Base-by-base conservation (phyloP, 2,113 vertebrate genomes). In the Austrofundulus limnaeus region DNA sequence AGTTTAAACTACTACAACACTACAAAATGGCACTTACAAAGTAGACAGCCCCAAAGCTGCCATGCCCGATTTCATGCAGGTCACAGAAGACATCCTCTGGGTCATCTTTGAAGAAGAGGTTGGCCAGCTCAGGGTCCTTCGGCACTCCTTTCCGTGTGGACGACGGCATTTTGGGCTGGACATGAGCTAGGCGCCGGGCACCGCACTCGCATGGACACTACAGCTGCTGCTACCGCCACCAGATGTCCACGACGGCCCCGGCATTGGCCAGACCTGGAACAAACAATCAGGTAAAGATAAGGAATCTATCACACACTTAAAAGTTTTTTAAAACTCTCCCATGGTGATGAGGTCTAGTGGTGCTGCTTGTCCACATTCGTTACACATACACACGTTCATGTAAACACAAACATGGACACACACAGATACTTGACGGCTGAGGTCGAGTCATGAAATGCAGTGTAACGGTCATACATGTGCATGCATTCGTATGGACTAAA, bases 1-100 rank as follows among this genome's bases (percentile, higher is more conserved):
- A n/a, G n/a, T n/a, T n/a, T n/a, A n/a, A n/a, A n/a, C n/a, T n/a
- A n/a, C n/a, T n/a, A n/a, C n/a, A n/a, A n/a, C n/a, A n/a, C n/a
- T n/a, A n/a, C 4, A 7, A 64, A 46, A 0, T 16, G 2, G n/a
- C 4, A 90, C 93, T 92, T 64, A 94, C 93, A 78, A 94, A 94
- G 74, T 93, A 94, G 56, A 94, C 93, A 1, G 93, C 93, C 51
- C 93, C 93, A 50, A 94, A 94, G 78, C 93, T 94, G 83, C 93
- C 93, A 90, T 94, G 93, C 53, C 93, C 93, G 69, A 94, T 94
- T 83, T 94, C 93, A 8, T 93, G 92, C 56, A 94, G 85, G 82
- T 94, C 93, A 53, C 90, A 92, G 85, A 94, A 93, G 64, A 94
- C 88, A 10, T 93, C 91, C 61, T 93, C 92, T 11, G 93, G 93